Conservation (phyloP, 2,113 vertebrate genomes). For the Chloropsis hardwickii region DNA sequence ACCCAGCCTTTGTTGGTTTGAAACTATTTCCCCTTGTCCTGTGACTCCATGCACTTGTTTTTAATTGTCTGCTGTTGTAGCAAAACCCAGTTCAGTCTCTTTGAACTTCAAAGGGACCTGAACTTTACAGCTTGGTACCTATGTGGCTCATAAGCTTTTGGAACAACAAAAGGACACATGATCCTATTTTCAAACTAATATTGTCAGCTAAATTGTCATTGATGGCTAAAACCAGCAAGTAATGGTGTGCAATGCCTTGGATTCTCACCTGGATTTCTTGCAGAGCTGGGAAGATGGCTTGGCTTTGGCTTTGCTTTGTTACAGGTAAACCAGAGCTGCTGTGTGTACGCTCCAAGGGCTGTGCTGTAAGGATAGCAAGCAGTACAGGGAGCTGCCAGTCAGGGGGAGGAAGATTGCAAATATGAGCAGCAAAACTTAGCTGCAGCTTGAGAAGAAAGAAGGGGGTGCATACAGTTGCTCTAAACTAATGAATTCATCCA, state of each 20-base stretch:
- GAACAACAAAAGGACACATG: neutral
- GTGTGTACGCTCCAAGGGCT: fast-evolving
- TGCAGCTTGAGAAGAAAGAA: neutral
- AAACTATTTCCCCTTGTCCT: neutral
- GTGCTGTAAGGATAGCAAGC: neutral
- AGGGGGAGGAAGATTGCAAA: neutral
- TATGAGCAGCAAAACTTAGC: neutral
- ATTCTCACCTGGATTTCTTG: neutral
- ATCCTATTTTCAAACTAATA: neutral
- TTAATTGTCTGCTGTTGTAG: neutral
- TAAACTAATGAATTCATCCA: constrained; percentile 1
- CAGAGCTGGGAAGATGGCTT: neutral
- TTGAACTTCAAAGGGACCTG: neutral
- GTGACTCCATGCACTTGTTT: neutral
- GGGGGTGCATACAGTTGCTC: neutral
- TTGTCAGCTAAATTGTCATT: too few relatives aligned
- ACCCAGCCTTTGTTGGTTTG: neutral
- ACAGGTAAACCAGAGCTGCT: neutral
- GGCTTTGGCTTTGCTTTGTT: neutral
- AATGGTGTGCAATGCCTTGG: neutral
- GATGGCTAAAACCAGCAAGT: neutral
- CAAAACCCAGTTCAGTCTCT: neutral
- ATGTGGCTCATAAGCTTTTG: neutral
- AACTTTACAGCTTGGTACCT: neutral
- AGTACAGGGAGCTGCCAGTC: neutral